A percentile compares a stretch with the other conserved stretches of the same genome.
Conservation (phyloP, 2,113 vertebrate genomes). For the Nerophis lumbriciformis region DNA sequence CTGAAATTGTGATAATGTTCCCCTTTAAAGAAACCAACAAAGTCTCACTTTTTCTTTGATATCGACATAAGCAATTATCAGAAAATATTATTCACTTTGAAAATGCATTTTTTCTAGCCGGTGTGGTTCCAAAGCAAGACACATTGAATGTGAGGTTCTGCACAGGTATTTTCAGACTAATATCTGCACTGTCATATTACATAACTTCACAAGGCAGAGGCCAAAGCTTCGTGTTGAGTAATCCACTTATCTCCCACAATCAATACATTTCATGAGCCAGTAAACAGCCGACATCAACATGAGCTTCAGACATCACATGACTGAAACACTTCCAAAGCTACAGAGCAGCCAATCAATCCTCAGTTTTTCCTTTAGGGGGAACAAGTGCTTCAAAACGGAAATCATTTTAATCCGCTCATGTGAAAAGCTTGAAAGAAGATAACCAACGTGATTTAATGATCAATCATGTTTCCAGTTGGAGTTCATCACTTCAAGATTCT, state of each 20-base stretch:
- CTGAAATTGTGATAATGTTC: too few relatives aligned
- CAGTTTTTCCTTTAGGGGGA: not conserved
- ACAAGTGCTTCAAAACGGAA: not conserved
- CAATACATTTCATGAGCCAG: slow-evolving; percentile 21
- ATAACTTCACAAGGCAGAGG: not conserved
- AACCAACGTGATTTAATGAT: not conserved
- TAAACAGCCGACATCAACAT: slow-evolving; percentile 20
- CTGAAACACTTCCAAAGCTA: slow-evolving; percentile 2
- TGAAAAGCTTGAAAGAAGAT: not conserved
- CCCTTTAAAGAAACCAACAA: too few relatives aligned
- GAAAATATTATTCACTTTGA: too few relatives aligned
- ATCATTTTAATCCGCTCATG: not conserved
- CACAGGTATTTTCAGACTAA: slow-evolving; percentile 33
- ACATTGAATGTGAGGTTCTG: slow-evolving; percentile 2
- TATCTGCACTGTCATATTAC: slow-evolving; percentile 39
- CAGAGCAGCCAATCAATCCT: not conserved
- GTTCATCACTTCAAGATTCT: not conserved
- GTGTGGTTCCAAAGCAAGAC: slow-evolving; percentile 15
- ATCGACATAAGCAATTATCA: too few relatives aligned
- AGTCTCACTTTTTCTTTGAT: too few relatives aligned
- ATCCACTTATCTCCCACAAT: slow-evolving; percentile 17
- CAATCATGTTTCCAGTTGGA: not conserved
- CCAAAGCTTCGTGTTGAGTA: not conserved
- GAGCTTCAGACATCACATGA: not conserved
- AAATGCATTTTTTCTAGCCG: not conserved